These are phyloP conservation scores for Leucophenga montana DNA, from an alignment of 2,888 invertebrate species.

Conservation along the genomic window DNA sequence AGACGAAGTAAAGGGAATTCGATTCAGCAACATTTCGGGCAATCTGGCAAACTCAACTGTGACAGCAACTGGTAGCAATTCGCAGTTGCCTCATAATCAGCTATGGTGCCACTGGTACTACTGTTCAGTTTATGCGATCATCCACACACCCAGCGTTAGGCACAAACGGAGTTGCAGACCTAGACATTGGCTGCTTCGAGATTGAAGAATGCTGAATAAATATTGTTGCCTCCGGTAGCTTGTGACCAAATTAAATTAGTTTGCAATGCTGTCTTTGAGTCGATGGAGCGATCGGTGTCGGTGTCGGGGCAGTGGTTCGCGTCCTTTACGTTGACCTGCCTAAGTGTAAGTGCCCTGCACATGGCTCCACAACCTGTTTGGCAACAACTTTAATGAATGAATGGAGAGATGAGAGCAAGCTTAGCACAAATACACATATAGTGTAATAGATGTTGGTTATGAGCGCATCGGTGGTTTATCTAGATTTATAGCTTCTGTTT, in stretches of 20 bases:
- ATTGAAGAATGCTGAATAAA: slow-evolving; percentile 12
- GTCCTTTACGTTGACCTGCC: no score
- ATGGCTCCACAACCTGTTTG: no score
- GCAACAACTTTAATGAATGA: no score
- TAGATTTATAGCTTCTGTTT: no score
- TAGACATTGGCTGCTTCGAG: background rate
- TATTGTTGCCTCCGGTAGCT: slow-evolving; percentile 9
- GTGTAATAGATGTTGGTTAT: no score
- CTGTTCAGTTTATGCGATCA: background rate
- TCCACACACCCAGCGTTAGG: background rate
- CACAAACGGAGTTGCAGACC: background rate
- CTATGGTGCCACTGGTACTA: background rate
- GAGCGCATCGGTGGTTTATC: no score
- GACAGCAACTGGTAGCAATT: slow-evolving; percentile 14
- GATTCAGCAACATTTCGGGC: background rate
- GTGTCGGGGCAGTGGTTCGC: no score
- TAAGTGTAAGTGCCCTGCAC: no score
- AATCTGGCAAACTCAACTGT: background rate
- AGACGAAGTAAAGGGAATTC: background rate
- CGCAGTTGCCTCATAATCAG: slow-evolving; percentile 10
- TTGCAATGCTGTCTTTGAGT: background rate
- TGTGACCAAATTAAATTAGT: slow-evolving; percentile 14
- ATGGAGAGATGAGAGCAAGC: no score
- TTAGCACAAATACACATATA: no score
- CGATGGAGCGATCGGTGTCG: no score